Evolutionary conservation across 23 tunicate genomes (phyloP), one percentile per base, ranked within the genome.

Genomic region (Oikopleura dioica): DNA sequence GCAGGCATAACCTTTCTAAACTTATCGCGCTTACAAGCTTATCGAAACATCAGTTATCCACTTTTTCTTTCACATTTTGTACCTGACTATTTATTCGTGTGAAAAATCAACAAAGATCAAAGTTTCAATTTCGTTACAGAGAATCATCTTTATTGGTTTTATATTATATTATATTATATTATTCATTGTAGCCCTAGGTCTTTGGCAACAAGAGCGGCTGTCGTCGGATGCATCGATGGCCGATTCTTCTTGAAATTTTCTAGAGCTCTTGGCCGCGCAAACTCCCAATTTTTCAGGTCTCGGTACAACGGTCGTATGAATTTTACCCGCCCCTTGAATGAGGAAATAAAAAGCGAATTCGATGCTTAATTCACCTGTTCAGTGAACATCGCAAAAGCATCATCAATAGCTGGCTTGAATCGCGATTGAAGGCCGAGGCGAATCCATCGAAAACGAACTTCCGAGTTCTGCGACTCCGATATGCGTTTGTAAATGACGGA

Each of bases 291-390:
- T 2, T 87, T 87, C 0, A 94, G 78, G 76, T 79, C 86, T 36
- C 99, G 72, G 82, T 77, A 94, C 67, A 94, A 50, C 0, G 99
- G 99, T 35, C 99, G 82, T 4, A 95, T 94, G 44, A 86, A 94
- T 38, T 86, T 86, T 88, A 94, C 80, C 38, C 99, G 78, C 1
- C 99, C 99, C n/a, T n/a, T n/a, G n/a, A n/a, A n/a, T n/a, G n/a
- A n/a, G n/a, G n/a, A n/a, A n/a, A n/a, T n/a, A n/a, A n/a, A n/a
- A n/a, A n/a, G n/a, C n/a, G n/a, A n/a, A n/a, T n/a, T n/a, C n/a
- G n/a, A n/a, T n/a, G n/a, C n/a, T n/a, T n/a, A n/a, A n/a, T n/a
- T n/a, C n/a, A n/a, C n/a, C 38, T 94, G 99, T 28, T 80, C 83
- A 24, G 84, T 81, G 28, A 79, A 82, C 99, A 94, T 94, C n/a